Base-by-base conservation (phyloP, 2,797 vertebrate species). In the Sebastes aleutianus region DNA sequence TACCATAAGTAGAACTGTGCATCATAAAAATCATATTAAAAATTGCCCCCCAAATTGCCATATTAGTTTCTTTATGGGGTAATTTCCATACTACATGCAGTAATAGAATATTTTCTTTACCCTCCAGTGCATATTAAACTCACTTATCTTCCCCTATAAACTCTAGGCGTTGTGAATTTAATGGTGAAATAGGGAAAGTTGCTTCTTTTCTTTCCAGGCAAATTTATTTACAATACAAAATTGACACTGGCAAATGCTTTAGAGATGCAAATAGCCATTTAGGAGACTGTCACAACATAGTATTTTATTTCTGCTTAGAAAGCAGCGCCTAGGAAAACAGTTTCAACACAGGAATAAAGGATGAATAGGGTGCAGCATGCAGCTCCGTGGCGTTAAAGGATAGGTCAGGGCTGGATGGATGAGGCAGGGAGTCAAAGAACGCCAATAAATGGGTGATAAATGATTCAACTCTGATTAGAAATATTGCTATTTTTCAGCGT, bases 11-110 rank as follows among this genome's bases (percentile, higher is more conserved):
- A 97, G 96, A 97, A 96, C 96, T 96, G 96, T 95, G 96, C 96
- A 97, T 98, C 98, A 97, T 98, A 99, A 98, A 98, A 98, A 96
- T 96, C 98, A 96, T 98, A 98, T 99, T 99, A 99, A 99, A 99
- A 99, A 99, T 99, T 96, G 97, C 95, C 98, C 97, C 97, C 97
- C 82, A 97, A 98, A 96, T 98, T 98, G 97, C 96, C 96, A 97
- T 99, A 97, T 98, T 97, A 97, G 96, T 97, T 99, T 97, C 96
- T 99, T 99, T 99, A 99, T 98, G 97, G 98, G 97, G 96, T 97
- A 97, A 98, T 99, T 98, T 97, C 97, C 97, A 96, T 96, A 96
- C 96, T 97, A 96, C 96, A 97, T 95, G 96, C 96, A 94, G 96
- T 98, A 99, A 99, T 99, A 99, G 97, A 97, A 97, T 98, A 97